These are phyloP conservation scores for Papilio gigon DNA, from an alignment of 2,888 invertebrate species.

Conservation along the genomic window DNA sequence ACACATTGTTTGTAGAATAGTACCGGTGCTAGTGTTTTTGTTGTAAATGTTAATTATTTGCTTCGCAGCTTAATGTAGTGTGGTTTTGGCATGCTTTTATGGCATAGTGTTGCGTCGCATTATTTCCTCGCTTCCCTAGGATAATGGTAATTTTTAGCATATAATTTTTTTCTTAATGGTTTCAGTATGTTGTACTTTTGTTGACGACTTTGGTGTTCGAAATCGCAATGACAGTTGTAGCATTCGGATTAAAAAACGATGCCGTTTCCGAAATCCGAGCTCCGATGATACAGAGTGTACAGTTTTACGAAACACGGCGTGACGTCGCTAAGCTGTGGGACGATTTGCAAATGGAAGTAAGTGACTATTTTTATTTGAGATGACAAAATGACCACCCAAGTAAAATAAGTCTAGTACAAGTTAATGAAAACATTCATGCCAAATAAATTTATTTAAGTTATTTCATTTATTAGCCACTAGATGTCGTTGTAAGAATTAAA, in stretches of 20 bases:
- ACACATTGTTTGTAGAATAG: conserved; percentile 3
- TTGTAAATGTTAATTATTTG: neutral
- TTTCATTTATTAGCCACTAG: conserved; percentile 3
- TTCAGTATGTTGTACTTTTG: conserved; percentile 66
- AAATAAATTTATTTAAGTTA: neutral
- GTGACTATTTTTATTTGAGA: conserved; percentile 45
- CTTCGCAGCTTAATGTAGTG: neutral
- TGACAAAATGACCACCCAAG: neutral
- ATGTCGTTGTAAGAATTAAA: neutral
- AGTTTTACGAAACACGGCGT: conserved; percentile 54
- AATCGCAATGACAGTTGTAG: conserved; percentile 61
- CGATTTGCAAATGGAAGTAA: conserved; percentile 66
- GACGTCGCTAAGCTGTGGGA: conserved; percentile 69
- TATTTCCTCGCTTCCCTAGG: neutral
- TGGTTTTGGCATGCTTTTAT: no score
- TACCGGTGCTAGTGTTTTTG: neutral
- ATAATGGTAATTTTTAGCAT: neutral
- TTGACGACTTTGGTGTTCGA: conserved; percentile 67
- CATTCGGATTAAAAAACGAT: conserved; percentile 59
- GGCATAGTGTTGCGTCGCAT: neutral
- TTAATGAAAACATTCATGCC: no score
- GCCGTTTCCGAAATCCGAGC: conserved; percentile 56
- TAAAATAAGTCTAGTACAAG: neutral
- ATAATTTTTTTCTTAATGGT: conserved; percentile 33
- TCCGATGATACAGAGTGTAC: conserved; percentile 61